A percentile compares a stretch with the other conserved stretches of the same genome.
These are phyloP conservation scores for Sebastes iracundus DNA, from an alignment of 2,797 vertebrate species.

Conservation along the genomic window DNA sequence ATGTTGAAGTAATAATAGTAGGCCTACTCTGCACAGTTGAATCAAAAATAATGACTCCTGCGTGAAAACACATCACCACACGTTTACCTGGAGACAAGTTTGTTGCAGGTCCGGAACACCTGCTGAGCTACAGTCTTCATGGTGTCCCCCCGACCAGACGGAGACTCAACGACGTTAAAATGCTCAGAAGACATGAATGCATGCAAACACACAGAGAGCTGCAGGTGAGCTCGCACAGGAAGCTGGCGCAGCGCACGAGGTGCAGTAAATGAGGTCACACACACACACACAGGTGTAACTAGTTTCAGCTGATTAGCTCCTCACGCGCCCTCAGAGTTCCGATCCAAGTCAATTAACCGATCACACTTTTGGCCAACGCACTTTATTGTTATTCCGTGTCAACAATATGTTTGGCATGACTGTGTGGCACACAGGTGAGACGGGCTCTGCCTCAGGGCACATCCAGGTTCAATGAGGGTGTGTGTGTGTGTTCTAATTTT, in stretches of 20 bases:
- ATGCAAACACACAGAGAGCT: not conserved
- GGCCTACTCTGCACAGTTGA: no score
- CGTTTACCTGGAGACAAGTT: slow-evolving; percentile 41
- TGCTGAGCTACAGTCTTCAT: slow-evolving; percentile 44
- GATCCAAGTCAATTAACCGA: not conserved
- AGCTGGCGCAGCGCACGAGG: not conserved
- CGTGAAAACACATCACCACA: not conserved
- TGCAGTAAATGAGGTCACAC: not conserved
- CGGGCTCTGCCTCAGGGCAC: not conserved
- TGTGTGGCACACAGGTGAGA: not conserved
- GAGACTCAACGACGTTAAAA: not conserved
- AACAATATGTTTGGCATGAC: not conserved
- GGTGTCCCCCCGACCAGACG: not conserved
- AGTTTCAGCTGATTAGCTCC: slow-evolving; percentile 23
- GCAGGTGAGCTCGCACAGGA: not conserved
- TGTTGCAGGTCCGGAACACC: slow-evolving; percentile 44
- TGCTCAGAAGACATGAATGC: not conserved
- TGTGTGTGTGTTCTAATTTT: not conserved
- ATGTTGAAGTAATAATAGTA: not conserved
- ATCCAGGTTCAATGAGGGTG: not conserved
- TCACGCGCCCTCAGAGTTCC: not conserved
- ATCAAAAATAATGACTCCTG: rapidly evolving
- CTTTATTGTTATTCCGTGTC: not conserved
- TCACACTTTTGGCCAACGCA: not conserved
- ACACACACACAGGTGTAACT: slow-evolving; percentile 20